Percentiles rank a stretch among this genome's conserved stretches.
Conservation (phyloP, 2,888 invertebrate genomes). For the Gari tellinella region DNA sequence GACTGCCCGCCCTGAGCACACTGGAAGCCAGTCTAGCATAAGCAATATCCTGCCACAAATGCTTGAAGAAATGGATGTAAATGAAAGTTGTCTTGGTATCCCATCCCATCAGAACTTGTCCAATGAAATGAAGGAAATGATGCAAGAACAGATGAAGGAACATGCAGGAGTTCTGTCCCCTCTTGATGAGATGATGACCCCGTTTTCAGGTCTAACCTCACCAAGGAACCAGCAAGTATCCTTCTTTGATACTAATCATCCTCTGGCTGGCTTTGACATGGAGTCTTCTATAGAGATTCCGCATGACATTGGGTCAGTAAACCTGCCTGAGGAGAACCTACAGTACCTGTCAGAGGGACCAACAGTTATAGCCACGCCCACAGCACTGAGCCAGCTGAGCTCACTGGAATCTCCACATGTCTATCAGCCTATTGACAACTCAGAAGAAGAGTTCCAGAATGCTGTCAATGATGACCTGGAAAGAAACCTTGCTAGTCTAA, state of each 20-base stretch:
- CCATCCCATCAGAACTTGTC: constrained; percentile 70
- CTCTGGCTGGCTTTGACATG: constrained; percentile 54
- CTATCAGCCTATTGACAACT: constrained; percentile 61
- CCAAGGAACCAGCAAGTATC: constrained; percentile 41
- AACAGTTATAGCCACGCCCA: constrained; percentile 59
- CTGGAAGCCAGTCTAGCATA: constrained; percentile 33
- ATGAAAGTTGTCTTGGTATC: constrained; percentile 70
- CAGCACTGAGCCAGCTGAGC: constrained; percentile 51
- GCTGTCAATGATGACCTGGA: constrained; percentile 73
- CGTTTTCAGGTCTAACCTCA: constrained; percentile 47
- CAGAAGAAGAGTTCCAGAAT: constrained; percentile 73
- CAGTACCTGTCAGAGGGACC: constrained; percentile 65
- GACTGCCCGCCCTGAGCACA: constrained; percentile 30
- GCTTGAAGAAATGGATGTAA: constrained; percentile 68
- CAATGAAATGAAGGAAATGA: constrained; percentile 71
- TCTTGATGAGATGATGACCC: constrained; percentile 50
- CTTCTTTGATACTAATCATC: constrained; percentile 55
- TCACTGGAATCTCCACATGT: constrained; percentile 35
- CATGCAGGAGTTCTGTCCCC: constrained; percentile 56
- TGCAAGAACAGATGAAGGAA: constrained; percentile 65
- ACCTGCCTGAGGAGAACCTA: constrained; percentile 60
- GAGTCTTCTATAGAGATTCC: constrained; percentile 61
- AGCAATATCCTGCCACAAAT: constrained; percentile 53
- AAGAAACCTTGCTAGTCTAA: constrained; percentile 63
- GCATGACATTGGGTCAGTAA: constrained; percentile 53